A percentile compares a stretch with the other conserved stretches of the same genome.
These are phyloP conservation scores for Invenusta paracnida DNA, from an alignment of 2,888 invertebrate genomes.

Conservation along the genomic window DNA sequence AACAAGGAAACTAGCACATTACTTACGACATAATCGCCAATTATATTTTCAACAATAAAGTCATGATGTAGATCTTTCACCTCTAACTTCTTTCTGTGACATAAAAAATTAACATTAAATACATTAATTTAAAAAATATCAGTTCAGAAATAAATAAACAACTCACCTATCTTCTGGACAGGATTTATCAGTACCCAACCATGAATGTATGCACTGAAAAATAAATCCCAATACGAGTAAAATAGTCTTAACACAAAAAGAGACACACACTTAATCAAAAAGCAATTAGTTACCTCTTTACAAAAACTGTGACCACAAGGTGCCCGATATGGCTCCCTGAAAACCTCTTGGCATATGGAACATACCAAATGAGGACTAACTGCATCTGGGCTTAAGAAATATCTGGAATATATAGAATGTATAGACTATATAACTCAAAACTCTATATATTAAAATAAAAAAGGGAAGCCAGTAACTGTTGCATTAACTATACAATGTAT, in stretches of 20 bases:
- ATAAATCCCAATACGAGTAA: neutral
- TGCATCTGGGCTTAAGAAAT: constrained; percentile 51
- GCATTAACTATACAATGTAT: no score
- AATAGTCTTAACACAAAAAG: neutral
- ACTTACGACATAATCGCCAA: constrained; percentile 54
- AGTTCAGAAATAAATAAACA: neutral
- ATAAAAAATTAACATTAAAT: neutral
- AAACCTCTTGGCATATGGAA: constrained; percentile 54
- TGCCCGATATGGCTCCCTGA: constrained; percentile 51
- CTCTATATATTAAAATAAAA: no score
- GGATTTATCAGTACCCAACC: constrained; percentile 51
- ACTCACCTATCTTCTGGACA: constrained; percentile 52
- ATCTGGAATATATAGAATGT: constrained; percentile 46
- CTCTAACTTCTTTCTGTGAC: constrained; percentile 48
- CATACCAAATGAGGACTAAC: constrained; percentile 53
- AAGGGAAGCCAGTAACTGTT: no score
- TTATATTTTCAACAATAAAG: constrained; percentile 55
- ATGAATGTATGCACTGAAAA: constrained; percentile 52
- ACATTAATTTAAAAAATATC: neutral
- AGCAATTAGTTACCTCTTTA: constrained; percentile 48
- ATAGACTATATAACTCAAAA: no score
- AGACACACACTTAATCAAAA: neutral
- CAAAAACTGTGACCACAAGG: constrained; percentile 56
- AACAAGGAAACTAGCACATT: no score
- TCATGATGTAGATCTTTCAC: constrained; percentile 50